phyloP scores from a whole-genome alignment of 2,888 invertebrate genomes.

The Ommatoiulus sabulosus region DNA sequence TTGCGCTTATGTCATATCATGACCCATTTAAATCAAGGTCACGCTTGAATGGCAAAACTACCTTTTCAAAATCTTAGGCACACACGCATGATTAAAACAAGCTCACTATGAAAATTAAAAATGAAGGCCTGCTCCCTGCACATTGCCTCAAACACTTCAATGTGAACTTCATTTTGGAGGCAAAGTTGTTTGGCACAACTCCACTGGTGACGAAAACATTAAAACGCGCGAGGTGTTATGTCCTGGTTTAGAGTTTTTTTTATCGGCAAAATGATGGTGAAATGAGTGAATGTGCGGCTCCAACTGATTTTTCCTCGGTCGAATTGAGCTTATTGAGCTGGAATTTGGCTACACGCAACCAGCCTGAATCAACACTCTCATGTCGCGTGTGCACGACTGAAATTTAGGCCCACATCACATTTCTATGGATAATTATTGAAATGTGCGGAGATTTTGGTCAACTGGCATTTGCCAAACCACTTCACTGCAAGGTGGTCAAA shows the following conservation, averaged over 20 bases:
- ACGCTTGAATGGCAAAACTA: neutral
- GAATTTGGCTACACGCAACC: neutral
- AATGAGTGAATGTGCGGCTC: neutral
- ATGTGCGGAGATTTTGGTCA: constrained; percentile 15
- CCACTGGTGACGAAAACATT: constrained; percentile 15
- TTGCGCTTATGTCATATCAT: constrained; percentile 21
- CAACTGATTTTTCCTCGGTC: neutral
- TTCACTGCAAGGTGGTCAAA: neutral
- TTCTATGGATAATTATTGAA: neutral
- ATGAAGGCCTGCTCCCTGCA: neutral
- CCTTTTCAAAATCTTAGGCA: neutral
- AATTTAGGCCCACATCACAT: neutral
- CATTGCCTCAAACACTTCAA: neutral
- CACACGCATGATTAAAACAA: constrained; percentile 14
- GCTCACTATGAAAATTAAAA: constrained; percentile 20
- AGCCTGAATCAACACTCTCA: neutral
- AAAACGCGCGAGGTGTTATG: neutral
- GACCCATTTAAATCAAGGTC: constrained; percentile 7
- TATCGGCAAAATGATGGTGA: neutral
- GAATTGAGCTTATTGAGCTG: neutral
- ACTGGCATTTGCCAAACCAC: neutral
- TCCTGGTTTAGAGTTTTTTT: neutral
- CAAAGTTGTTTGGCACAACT: neutral
- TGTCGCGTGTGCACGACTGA: neutral
- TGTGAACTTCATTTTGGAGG: constrained; percentile 4